Evolutionary conservation across 1,140 invertebrate species (phyloP), one percentile per base, ranked within the genome.

Genomic region (Macrobrachium rosenbergii): DNA sequence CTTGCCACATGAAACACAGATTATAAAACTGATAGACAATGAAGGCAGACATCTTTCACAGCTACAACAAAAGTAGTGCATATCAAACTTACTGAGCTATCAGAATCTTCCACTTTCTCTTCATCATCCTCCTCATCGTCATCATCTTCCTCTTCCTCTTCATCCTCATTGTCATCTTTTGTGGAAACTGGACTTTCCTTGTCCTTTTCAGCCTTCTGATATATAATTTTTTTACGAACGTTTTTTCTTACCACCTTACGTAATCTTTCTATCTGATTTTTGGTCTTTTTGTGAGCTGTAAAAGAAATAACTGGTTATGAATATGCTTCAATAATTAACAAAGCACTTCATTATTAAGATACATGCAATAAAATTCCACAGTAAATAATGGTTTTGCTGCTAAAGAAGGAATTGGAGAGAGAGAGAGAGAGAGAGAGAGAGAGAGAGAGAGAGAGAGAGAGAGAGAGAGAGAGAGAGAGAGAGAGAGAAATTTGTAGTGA

Each of bases 221-320:
- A 63, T 1, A 63, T 5, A 5, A 19, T 62, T 14, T 81, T 81
- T 28, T 64, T 81, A 5, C 12, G n/a, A 7, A 81, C 37, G 11
- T 81, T 81, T 37, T 63, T 81, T 28, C 59, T 19, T 16, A 81
- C 43, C 2, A 81, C 79, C 19, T 63, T 62, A 14, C 62, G 21
- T 23, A 81, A 62, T 16, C 79, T 21, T 17, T 81, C 79, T 3
- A 81, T 63, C 79, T 81, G 79, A 28, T 64, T 21, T 62, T 81
- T 81, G 7, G 59, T 63, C 37, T 81, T 81, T 19, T 63, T 82
- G 37, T 82, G 63, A 23, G 28, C 82, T 75, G 69, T 10, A 59
- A 37, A 5, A 37, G 23, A 64, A 17, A 3, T 16, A 5, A 63
- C 12, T 16, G 8, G 11, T 37, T 37, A 37, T 14, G 14, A 19